Evolutionary conservation across 1,140 invertebrate species (phyloP), one percentile per base, ranked within the genome.

Genomic region (Aphelenchoides besseyi): DNA sequence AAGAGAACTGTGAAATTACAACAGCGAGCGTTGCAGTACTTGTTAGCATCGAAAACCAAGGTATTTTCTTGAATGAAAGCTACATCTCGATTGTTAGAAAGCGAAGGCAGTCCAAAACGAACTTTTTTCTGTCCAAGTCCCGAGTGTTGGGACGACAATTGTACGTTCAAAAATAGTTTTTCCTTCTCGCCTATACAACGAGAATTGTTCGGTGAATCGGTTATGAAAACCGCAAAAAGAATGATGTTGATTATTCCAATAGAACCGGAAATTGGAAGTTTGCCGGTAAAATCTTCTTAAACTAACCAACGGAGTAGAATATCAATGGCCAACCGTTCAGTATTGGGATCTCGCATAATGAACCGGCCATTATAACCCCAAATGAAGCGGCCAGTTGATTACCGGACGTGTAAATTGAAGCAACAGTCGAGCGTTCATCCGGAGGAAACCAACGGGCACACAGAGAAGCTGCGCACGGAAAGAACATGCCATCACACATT

Each of bases 1-100:
- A 72, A 29, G 55, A 36, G 30, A 72, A 69, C 53, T 72, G 71
- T 23, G 48, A 26, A 2, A 72, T 18, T 1, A 72, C 52, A 53
- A 59, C 55, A 5, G 66, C 54, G 28, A 57, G 29, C 0, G 52
- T 54, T 8, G 71, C 67, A 12, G 52, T 26, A 26, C 52, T 59
- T 8, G 53, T 16, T 16, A 72, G 18, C 67, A 72, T 70, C 28
- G 52, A 16, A 29, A 5, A 48, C 68, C 70, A 72, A 32, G 70
- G 70, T 9, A 71, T 36, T 9, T 52, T 53, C 9, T 68, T 33
- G 0, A 29, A 28, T 18, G 61, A 68, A n/a, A 48, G 66, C 54
- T 71, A 18, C 26, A 69, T 16, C 23, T 23, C 41, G 41, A 48
- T 16, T 16, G 64, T 18, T 53, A n/a, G 12, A 23, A 18, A 8